Evolutionary conservation across 2,888 invertebrate genomes (phyloP), one percentile per base, ranked within the genome.

Genomic region (Frankliniella intonsa): DNA sequence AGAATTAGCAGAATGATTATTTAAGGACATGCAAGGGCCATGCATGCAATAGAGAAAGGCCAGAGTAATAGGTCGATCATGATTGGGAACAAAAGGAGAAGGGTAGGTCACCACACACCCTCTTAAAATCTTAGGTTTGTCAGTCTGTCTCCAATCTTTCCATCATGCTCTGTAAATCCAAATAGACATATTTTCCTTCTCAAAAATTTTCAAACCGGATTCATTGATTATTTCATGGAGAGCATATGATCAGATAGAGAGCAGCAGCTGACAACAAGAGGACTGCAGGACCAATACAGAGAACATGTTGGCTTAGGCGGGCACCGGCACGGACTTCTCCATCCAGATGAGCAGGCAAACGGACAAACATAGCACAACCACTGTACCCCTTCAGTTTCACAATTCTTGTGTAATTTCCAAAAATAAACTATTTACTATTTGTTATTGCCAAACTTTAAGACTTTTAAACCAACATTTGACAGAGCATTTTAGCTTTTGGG

Each of bases 271-370:
- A 25, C 69, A 76, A 76, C 12, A 25, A 76, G 69, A 22, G 69
- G 69, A 76, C 25, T 76, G 69, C 25, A 25, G 69, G 69, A 76
- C 69, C 69, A 76, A 10, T 76, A 12, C 25, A 76, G 69, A 76
- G 69, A 25, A 25, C 69, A 76, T 22, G 69, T 76, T 76, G 69
- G 69, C 69, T 25, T 25, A 22, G 25, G 25, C 69, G 69, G 69
- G 69, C 69, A 76, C 69, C 69, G 69, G 69, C 69, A 76, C 69
- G 69, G 69, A 76, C 69, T 1, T 76, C 69, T 76, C 69, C 25
- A 76, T 25, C 69, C 69, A 76, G 69, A 76, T 76, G 69, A 76
- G 69, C 69, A 25, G 69, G 25, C 69, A 76, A 12, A 76, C 69
- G 25, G 25, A 76, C 55, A 76, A 76, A 76, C 69, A 76, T 22